phyloP scores from a whole-genome alignment of 35 echinoderm and acorn worm genomes.

The Apostichopus californicus region DNA sequence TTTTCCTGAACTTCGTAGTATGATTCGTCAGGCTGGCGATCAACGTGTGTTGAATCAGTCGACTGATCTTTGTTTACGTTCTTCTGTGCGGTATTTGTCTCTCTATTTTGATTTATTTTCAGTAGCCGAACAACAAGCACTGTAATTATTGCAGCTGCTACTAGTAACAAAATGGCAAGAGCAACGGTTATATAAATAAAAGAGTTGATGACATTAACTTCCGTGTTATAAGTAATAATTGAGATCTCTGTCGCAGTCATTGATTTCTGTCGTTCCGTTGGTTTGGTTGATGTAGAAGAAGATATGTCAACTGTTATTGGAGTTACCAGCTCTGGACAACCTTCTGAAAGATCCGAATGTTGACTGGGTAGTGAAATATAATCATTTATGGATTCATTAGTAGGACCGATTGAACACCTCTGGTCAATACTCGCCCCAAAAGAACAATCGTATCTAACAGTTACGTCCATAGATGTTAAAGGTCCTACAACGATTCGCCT shows the following conservation, averaged over 20 bases:
- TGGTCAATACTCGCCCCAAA: neutral
- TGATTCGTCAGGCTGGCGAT: no score
- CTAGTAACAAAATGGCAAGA: no score
- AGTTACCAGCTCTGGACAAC: neutral
- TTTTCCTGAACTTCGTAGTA: no score
- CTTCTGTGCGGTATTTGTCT: no score
- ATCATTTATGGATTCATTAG: neutral
- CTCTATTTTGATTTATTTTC: no score
- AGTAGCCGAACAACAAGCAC: no score
- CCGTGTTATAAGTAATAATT: no score
- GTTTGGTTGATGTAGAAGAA: neutral
- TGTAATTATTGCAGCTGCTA: no score
- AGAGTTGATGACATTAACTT: no score
- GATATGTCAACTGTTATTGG: neutral
- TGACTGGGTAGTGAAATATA: neutral
- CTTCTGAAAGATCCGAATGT: neutral
- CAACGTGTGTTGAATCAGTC: no score
- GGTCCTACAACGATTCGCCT: neutral
- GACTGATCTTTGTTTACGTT: no score
- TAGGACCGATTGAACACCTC: slow-evolving; percentile 9
- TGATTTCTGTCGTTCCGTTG: neutral
- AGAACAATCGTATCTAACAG: neutral
- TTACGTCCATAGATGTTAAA: neutral
- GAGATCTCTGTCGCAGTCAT: neutral
- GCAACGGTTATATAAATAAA: no score